A percentile compares a stretch with the other conserved stretches of the same genome.
These are phyloP conservation scores for Meda fulgida DNA, from an alignment of 2,797 vertebrate genomes.

Conservation along the genomic window DNA sequence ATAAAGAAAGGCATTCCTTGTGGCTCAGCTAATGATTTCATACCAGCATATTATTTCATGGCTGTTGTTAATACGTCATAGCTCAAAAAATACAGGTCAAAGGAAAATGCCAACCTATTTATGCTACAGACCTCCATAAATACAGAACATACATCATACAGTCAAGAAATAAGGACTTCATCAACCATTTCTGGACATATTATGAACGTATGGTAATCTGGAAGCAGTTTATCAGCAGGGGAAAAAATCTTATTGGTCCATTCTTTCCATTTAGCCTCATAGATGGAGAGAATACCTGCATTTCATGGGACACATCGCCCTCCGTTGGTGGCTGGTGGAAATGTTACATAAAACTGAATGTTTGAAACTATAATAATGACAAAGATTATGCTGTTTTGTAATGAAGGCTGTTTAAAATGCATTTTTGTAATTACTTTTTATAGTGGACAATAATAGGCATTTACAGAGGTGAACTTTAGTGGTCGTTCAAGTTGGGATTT, in stretches of 20 bases:
- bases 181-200: constrained; percentile 4
- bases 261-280: constrained; percentile 55
- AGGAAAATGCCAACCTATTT: constrained; percentile 32
- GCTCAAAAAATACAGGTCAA: neutral
- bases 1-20: neutral
- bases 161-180: neutral
- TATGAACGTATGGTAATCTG: constrained; percentile 6
- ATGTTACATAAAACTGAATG: neutral
- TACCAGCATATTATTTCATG: neutral
- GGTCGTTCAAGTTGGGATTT: constrained; percentile 4
- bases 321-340: constrained; percentile 73
- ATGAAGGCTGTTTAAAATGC: neutral
- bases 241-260: neutral
- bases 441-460: neutral
- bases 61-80: neutral
- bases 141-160: constrained; percentile 6
- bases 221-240: neutral
- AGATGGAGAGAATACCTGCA: constrained; percentile 41
- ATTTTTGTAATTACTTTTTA: constrained; percentile 8
- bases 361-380: neutral
- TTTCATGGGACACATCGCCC: constrained; percentile 79
- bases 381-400: neutral
- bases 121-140: constrained; percentile 16
- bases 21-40: neutral
- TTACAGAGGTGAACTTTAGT: constrained; percentile 1